Evolutionary conservation across 53 echinoderm and acorn worm genomes (phyloP), one percentile per base, ranked within the genome.

Genomic region (Pentamera pediparva): DNA sequence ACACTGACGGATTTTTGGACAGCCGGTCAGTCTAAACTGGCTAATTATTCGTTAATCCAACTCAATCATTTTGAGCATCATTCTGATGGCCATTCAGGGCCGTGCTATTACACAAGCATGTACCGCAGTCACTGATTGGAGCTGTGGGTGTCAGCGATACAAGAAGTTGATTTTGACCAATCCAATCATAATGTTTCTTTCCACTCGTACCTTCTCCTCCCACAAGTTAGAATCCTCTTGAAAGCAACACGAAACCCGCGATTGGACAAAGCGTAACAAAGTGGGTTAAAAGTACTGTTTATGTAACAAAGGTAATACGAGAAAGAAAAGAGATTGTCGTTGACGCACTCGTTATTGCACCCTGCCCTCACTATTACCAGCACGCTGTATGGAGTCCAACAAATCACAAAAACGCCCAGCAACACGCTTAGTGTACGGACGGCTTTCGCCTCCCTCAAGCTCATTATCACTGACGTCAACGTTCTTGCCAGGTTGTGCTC

Each of bases 301-400:
- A 92, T 92, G 73, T 92, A 92, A 51, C 92, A 92, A 71, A 92
- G 74, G 35, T 80, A 92, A 53, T 92, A 92, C 60, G 86, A 89
- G 30, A 92, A 86, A 19, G 77, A 71, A 35, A 86, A 92, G 6
- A 89, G 64, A 36, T 78, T 77, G 39, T 83, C 79, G 33, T 54
- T 37, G 12, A 72, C 73, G 35, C 73, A 72, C 4, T 28, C 8
- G 33, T 79, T 64, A 34, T 83, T 77, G 31, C 92, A 92, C 40
- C 82, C 85, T 20, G 89, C 78, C 27, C 79, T 82, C 18, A 92
- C 86, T 29, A 92, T 92, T 17, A 92, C 81, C 5, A 92, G 55
- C 19, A 92, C 79, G 62, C 92, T 92, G 76, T 92, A 92, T 6
- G 92, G 92, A 18, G 92, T 92, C 92, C 92, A 92, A 59, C 92